Conservation (phyloP, 2,888 invertebrate genomes). For the Cacoxenus indagator region DNA sequence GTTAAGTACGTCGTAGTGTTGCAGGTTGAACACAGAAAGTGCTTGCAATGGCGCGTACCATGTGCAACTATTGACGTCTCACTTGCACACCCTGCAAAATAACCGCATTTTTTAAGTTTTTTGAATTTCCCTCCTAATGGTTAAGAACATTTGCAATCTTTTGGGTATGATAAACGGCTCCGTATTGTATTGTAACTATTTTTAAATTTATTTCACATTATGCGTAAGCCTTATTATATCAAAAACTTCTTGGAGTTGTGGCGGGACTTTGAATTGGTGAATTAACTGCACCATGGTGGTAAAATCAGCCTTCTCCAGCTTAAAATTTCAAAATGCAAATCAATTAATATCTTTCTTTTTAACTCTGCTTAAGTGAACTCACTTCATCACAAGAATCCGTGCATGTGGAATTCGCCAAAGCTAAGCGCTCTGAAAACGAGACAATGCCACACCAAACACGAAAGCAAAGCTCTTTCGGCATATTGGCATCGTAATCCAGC, state of each 20-base stretch:
- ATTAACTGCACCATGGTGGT: conserved; percentile 76
- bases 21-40: neutral
- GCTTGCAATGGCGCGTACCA: neutral
- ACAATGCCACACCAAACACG: conserved; percentile 85
- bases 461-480: conserved; percentile 72
- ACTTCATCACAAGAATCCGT: conserved; percentile 82
- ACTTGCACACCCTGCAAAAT: too few relatives aligned
- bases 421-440: conserved; percentile 80
- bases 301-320: conserved; percentile 81
- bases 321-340: conserved; percentile 44
- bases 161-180: neutral
- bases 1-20: too few relatives aligned
- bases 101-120: too few relatives aligned
- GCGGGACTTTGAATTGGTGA: conserved; percentile 70
- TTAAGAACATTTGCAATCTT: neutral
- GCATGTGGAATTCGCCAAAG: conserved; percentile 63
- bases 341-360: neutral
- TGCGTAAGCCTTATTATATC: conserved; percentile 61
- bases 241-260: conserved; percentile 56
- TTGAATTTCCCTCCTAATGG: too few relatives aligned
- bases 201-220: conserved; percentile 40
- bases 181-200: neutral
- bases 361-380: conserved; percentile 26
- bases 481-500: conserved; percentile 49
- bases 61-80: neutral